Base-by-base conservation (phyloP, 2,888 invertebrate species). In the Allolobophora icterica region DNA sequence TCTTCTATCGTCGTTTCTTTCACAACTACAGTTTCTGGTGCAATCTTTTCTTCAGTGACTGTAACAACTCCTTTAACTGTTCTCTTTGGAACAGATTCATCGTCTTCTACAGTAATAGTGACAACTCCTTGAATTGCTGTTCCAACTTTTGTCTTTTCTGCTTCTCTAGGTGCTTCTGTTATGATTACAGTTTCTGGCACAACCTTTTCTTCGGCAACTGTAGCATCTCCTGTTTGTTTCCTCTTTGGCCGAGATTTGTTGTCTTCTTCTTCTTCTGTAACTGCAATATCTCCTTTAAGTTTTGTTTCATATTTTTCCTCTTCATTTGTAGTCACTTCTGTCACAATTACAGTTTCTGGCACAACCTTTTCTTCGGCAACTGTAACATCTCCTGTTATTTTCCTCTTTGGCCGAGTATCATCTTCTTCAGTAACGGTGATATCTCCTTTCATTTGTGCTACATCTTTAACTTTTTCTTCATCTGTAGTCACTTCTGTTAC, bases 281-380 rank as follows among this genome's bases (percentile, higher is more conserved):
- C n/a, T 35, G 35, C 35, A 5, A 87, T 87, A 87, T 87, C 87
- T 24, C 35, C 87, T 34, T 34, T 38, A 35, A 87, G 34, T 8
- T 21, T 40, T 30, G 58, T 84, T n/a, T n/a, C 40, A 21, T 83
- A 1, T 24, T 38, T 38, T 38, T 5, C 38, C 34, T 71, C 33
- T 42, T 40, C 40, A 21, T 35, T 34, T 24, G 35, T 83, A 2
- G 34, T 34, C 3, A 38, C 30, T 35, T 90, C 90, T 90, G 45
- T 17, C 38, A 90, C 84, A 33, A 90, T 40, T n/a, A 90, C 38
- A 40, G n/a, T 83, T 34, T 90, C 38, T 35, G 90, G 58, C 19
- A 83, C 34, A 84, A 24, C 40, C 42, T 71, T 84, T 83, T 38
- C 42, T 30, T 38, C 38, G 19, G 58, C 42, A 34, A 87, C 35